These are phyloP conservation scores for Anhinga rufa DNA, from an alignment of 2,113 vertebrate species.

Conservation along the genomic window DNA sequence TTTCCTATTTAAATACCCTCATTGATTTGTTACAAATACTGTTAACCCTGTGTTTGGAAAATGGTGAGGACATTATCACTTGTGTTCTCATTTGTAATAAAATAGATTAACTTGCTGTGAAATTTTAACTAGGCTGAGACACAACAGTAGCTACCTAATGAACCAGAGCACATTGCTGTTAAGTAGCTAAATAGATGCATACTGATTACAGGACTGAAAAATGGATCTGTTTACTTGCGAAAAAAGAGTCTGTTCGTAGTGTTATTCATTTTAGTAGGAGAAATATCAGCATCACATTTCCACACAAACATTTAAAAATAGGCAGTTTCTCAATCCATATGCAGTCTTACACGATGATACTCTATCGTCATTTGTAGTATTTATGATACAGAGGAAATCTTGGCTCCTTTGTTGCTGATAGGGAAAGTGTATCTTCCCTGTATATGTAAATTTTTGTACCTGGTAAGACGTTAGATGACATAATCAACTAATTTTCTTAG, in stretches of 20 bases:
- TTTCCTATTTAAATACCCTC: conserved; percentile 65
- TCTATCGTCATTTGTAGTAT: neutral
- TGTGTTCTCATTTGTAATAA: conserved; percentile 80
- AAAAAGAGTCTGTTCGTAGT: conserved; percentile 17
- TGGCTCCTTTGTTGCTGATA: neutral
- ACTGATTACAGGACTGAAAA: conserved; percentile 77
- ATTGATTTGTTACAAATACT: conserved; percentile 71
- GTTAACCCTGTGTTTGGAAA: conserved; percentile 77
- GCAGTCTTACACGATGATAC: neutral
- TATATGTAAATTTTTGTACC: neutral
- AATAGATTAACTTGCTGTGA: conserved; percentile 80
- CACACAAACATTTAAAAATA: neutral
- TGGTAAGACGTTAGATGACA: neutral
- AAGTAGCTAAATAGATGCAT: conserved; percentile 79
- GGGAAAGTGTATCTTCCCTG: neutral
- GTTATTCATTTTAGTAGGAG: conserved; percentile 12
- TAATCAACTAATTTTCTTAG: neutral
- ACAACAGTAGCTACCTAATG: conserved; percentile 82
- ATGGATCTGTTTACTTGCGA: conserved; percentile 70
- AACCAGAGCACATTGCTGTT: conserved; percentile 74
- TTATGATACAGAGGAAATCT: neutral
- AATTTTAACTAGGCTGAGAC: conserved; percentile 77
- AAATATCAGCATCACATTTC: conserved; percentile 6
- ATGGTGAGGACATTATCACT: conserved; percentile 70
- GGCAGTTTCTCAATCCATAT: neutral